Evolutionary conservation across 2,113 vertebrate genomes (phyloP), one percentile per base, ranked within the genome.

Genomic region (Limanda limanda): DNA sequence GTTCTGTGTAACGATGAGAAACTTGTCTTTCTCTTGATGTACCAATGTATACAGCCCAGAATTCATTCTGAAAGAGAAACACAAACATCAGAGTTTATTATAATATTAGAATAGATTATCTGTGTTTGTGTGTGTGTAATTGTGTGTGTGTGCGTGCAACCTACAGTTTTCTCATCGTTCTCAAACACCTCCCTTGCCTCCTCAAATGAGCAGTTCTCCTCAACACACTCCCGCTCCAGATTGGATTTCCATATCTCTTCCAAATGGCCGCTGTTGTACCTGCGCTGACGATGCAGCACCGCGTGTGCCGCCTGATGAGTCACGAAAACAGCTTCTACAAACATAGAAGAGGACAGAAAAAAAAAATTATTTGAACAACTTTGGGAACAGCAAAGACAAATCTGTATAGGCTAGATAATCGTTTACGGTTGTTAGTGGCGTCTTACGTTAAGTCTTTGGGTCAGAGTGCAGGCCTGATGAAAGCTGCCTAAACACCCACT

Each of bases 101-200:
- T 4, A n/a, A 4, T 21, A 47, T 0, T 1, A 25, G 0, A 20
- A 7, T 7, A 18, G 14, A 12, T 37, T 17, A 14, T 45, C 3
- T 61, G n/a, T 55, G 54, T 55, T 21, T 55, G 21, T 10, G 47
- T 48, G 17, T 48, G 47, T 48, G 47, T 48, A 17, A 18, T 14
- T 47, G 45, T 47, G 45, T 57, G 18, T 56, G 42, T 1, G 0
- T 25, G 21, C n/a, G 24, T 27, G 5, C 6, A 21, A 94, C 95
- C 55, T 78, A 96, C 96, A 13, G 96, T 97, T 88, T 79, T 54
- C 21, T 88, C 83, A 9, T 93, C 64, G 6, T 97, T 66, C 84
- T 98, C 96, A 60, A 96, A 98, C 48, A 87, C 85, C 76, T 97
- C 97, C n/a, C 95, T 90, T 0, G 95, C 96, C 86, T 98, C 97